Conservation (phyloP, 2,113 vertebrate genomes). For the Labrus mixtus region DNA sequence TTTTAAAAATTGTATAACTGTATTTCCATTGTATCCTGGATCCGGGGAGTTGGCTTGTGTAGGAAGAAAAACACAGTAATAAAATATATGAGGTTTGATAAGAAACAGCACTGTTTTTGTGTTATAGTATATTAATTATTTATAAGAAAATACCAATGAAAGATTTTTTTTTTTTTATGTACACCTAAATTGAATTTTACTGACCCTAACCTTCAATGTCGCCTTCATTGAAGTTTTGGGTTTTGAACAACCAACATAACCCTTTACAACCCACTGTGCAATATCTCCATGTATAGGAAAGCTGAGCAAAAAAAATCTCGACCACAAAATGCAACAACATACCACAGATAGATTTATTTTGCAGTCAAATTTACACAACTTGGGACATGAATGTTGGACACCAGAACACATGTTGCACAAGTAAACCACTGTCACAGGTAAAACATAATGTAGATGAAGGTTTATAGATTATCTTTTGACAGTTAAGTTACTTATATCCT, state of each 20-base stretch:
- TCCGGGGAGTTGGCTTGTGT: background rate
- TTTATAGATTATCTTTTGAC: slow-evolving; percentile 47
- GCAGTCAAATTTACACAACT: slow-evolving; percentile 74
- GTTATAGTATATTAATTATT: background rate
- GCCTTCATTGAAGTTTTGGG: too few species aligned
- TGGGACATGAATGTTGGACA: slow-evolving; percentile 69
- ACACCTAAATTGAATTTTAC: too few species aligned
- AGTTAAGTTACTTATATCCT: slow-evolving; percentile 63
- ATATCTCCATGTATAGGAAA: background rate
- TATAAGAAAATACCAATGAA: too few species aligned
- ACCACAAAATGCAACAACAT: slow-evolving; percentile 38
- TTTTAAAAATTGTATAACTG: slow-evolving; percentile 5
- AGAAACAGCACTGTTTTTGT: background rate
- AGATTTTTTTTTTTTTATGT: too few species aligned
- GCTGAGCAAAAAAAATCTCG: slow-evolving; percentile 25
- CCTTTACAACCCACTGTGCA: background rate
- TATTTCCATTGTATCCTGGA: slow-evolving; percentile 3
- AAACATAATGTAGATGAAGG: slow-evolving; percentile 53
- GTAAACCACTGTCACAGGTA: slow-evolving; percentile 61
- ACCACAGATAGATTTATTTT: slow-evolving; percentile 77
- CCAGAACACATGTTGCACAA: slow-evolving; percentile 59
- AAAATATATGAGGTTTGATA: slow-evolving; percentile 9
- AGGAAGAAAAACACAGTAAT: background rate
- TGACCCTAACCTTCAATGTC: too few species aligned
- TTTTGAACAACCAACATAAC: too few species aligned